These are phyloP conservation scores for Todus mexicanus DNA, from an alignment of 2,797 vertebrate species.

Conservation along the genomic window DNA sequence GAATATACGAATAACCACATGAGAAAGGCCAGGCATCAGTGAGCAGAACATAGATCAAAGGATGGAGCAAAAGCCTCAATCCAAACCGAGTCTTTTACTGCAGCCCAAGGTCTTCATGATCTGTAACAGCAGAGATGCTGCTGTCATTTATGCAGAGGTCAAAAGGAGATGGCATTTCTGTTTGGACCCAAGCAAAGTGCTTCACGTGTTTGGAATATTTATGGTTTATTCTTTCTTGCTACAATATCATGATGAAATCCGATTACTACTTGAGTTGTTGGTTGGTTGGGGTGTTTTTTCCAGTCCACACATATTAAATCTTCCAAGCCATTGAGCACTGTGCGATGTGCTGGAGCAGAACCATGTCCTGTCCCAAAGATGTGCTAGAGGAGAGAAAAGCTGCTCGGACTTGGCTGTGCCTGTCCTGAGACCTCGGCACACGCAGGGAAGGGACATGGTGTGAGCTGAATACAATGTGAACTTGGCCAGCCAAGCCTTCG, in stretches of 20 bases:
- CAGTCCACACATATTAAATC: background rate
- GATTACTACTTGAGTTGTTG: fast-evolving
- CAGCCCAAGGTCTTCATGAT: background rate
- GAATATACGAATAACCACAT: background rate
- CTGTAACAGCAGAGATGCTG: background rate
- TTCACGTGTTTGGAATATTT: background rate
- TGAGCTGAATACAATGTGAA: background rate
- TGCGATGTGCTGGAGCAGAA: background rate
- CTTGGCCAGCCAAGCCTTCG: background rate
- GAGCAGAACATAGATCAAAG: background rate
- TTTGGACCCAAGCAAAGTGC: background rate
- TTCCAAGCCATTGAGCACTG: background rate
- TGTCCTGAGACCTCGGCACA: background rate
- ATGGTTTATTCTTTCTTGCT: background rate
- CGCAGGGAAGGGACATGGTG: fast-evolving
- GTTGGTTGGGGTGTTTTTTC: too few species aligned
- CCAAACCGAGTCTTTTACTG: background rate
- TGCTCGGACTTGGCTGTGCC: background rate
- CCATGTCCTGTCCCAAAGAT: fast-evolving
- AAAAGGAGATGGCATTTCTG: background rate
- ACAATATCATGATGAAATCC: background rate
- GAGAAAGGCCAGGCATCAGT: background rate
- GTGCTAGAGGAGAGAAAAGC: background rate
- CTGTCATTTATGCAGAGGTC: background rate
- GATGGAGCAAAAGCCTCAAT: background rate